A percentile compares a stretch with the other conserved stretches of the same genome.
Evolutionary conservation across 2,113 vertebrate species (phyloP).

Genomic region (Climacteris rufus): DNA sequence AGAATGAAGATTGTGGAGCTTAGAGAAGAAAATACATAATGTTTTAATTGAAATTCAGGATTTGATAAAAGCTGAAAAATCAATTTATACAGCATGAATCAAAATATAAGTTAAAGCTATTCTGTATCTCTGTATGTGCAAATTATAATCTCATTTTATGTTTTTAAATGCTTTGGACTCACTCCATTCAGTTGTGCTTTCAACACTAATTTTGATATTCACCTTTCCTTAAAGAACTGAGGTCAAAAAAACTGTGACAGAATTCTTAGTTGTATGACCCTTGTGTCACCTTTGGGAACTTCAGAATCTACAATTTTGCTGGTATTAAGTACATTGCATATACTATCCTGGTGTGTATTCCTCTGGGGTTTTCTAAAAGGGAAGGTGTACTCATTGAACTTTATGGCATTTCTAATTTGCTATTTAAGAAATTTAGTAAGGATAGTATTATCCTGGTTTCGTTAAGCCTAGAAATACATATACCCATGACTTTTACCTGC

Average conservation of each 20-base stretch:
- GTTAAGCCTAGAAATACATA: neutral
- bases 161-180: neutral
- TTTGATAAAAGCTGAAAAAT: neutral
- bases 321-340: neutral
- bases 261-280: neutral
- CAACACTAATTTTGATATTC: neutral
- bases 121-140: neutral
- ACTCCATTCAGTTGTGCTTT: neutral
- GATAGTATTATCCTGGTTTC: rapidly evolving
- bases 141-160: neutral
- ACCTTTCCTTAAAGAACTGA: neutral
- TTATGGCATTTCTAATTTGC: neutral
- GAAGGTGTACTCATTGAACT: neutral
- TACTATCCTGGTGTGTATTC: neutral
- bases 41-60: neutral
- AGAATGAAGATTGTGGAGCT: neutral
- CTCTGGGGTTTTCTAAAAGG: neutral
- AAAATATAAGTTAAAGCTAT: neutral
- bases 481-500: neutral
- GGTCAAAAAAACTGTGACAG: neutral
- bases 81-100: neutral
- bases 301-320: neutral
- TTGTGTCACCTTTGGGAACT: neutral
- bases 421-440: neutral
- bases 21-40: neutral